Base-by-base conservation (phyloP, 1,140 invertebrate species). In the Lamellibrachia luymesi region DNA sequence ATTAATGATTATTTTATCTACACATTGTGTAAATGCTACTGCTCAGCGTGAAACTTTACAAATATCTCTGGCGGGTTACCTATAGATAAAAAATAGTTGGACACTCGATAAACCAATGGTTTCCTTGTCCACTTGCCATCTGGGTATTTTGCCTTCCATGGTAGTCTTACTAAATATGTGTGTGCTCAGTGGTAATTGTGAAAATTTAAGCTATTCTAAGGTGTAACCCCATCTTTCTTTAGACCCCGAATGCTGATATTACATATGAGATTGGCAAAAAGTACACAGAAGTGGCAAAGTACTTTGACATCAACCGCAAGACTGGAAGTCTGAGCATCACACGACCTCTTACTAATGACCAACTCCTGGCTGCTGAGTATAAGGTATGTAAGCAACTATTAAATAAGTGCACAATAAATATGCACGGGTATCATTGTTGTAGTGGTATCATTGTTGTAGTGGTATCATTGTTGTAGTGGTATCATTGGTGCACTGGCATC, bases 211-310 rank as follows among this genome's bases (percentile, higher is more conserved):
- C 17, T 22, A 80, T 10, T 22, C 25, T 17, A 50, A 25, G 13
- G 91, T 91, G 4, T 38, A 38, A 38, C 38, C 38, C 38, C 64
- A 80, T 50, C 22, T 92, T n/a, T 56, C 4, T 51, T 8, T 80
- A 93, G 92, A 90, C 92, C 5, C 92, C 92, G 13, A 93, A 93
- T 90, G 52, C 92, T 80, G 38, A 89, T 7, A 10, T 93, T 89
- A 49, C 27, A 4, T 93, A 93, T 56, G 22, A 90, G 92, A 93
- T 93, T 50, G 90, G 38, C 8, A 50, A 7, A 2, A 38, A 92
- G 25, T 89, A 7, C 38, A 49, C 5, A 10, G 80, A n/a, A 2
- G 27, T 25, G 27, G 51, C 56, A 5, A 50, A 56, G 38, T 93
- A 51, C 92, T 93, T 93, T 90, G 56, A 17, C 49, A 51, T 93